A percentile compares a stretch with the other conserved stretches of the same genome.
These are phyloP conservation scores for Anguilla megastoma DNA, from an alignment of 2,797 vertebrate genomes.

Conservation along the genomic window DNA sequence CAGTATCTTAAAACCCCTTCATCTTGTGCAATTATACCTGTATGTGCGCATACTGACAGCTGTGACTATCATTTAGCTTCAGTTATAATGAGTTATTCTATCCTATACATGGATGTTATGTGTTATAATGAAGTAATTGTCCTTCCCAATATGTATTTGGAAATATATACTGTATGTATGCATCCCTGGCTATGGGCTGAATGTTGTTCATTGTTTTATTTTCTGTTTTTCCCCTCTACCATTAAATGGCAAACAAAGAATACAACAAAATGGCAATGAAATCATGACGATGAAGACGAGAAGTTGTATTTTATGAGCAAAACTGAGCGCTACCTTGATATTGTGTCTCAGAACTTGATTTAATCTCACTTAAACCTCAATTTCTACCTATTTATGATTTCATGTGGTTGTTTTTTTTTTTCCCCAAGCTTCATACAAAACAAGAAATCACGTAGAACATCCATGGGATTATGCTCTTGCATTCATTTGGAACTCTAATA, in stretches of 20 bases:
- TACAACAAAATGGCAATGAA: no score
- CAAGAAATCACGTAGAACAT: background rate
- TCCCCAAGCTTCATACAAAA: background rate
- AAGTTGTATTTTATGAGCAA: background rate
- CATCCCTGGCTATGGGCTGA: background rate
- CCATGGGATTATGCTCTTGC: background rate
- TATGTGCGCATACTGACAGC: slow-evolving; percentile 28
- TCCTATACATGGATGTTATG: background rate
- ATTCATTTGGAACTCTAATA: background rate
- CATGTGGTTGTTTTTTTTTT: background rate
- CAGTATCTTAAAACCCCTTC: slow-evolving; percentile 38
- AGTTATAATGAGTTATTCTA: slow-evolving; percentile 32
- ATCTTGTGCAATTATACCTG: slow-evolving; percentile 45
- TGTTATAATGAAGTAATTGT: background rate
- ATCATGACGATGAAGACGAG: no score
- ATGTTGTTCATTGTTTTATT: background rate
- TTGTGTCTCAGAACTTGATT: background rate
- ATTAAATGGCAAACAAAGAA: slow-evolving; percentile 14
- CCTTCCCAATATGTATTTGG: background rate
- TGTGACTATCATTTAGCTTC: slow-evolving; percentile 47
- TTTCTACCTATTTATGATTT: no score
- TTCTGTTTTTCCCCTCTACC: background rate
- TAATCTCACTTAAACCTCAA: background rate
- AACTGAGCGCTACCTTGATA: background rate
- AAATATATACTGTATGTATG: background rate